phyloP scores from a whole-genome alignment of 2,797 vertebrate genomes.

The Malurus leucopterus region DNA sequence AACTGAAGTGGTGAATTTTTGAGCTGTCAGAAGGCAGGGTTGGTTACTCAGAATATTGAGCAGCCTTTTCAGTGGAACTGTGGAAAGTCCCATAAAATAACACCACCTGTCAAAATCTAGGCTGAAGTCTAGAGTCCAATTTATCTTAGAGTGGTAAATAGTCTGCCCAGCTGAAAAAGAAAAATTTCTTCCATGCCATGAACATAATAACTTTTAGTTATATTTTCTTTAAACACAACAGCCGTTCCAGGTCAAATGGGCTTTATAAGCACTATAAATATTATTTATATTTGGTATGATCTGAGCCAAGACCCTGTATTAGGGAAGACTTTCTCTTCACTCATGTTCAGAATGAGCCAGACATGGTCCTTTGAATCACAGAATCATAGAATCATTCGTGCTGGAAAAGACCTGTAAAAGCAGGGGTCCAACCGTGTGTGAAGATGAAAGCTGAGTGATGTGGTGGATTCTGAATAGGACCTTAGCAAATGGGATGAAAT shows the following conservation, averaged over 20 bases:
- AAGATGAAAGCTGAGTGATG: neutral
- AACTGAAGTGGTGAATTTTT: constrained; percentile 44
- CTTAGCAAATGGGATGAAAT: neutral
- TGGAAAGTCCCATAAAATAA: constrained; percentile 24
- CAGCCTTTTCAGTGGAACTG: constrained; percentile 5
- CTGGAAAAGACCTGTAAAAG: neutral
- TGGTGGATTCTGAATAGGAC: neutral
- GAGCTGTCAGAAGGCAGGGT: neutral
- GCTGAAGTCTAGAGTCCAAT: neutral
- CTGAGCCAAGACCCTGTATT: neutral
- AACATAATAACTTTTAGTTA: neutral
- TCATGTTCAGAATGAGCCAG: neutral
- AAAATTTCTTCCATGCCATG: neutral
- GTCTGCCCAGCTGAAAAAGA: neutral
- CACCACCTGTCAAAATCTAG: constrained; percentile 10
- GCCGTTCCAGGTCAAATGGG: neutral
- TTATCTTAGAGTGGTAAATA: constrained; percentile 2
- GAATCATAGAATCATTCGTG: neutral
- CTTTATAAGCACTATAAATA: neutral
- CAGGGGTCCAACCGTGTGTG: accelerated
- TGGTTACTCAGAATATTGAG: constrained; percentile 39
- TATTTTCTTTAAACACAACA: neutral
- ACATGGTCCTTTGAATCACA: neutral
- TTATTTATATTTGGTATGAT: neutral
- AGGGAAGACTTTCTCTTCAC: neutral